Conservation (phyloP, 2,888 invertebrate species). For the Scaptomyza caliginosa region DNA sequence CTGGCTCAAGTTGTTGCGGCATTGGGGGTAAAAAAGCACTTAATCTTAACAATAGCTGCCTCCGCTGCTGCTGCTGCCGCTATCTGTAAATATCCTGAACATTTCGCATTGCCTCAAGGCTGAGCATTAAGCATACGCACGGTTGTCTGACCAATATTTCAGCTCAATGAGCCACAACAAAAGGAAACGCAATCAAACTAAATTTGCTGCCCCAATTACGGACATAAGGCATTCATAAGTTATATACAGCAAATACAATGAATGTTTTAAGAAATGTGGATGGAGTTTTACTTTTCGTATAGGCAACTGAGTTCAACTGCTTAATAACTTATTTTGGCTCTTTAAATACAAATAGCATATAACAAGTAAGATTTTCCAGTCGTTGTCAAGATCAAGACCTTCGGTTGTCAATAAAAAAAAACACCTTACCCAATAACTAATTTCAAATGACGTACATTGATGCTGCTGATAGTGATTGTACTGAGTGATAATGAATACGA, state of each 20-base stretch:
- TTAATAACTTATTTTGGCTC: no score
- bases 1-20: neutral
- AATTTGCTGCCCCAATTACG: conserved; percentile 18
- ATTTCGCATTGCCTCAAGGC: conserved; percentile 9
- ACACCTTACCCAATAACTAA: neutral
- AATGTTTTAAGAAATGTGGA: neutral
- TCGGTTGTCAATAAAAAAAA: neutral
- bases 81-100: conserved; percentile 14
- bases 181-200: neutral
- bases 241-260: neutral
- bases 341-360: no score
- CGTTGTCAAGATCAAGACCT: conserved; percentile 21
- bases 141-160: conserved; percentile 28
- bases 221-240: conserved; percentile 6
- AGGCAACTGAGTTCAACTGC: no score
- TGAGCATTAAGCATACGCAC: conserved; percentile 42
- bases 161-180: conserved; percentile 14
- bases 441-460: conserved; percentile 37
- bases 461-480: conserved; percentile 22
- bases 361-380: no score
- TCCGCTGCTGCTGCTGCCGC: conserved; percentile 4
- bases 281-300: neutral
- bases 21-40: conserved; percentile 36
- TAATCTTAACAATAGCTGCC: conserved; percentile 44
- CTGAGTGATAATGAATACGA: conserved; percentile 1